Base-by-base conservation (phyloP, 1,140 invertebrate species). In the Bactericera cockerelli region DNA sequence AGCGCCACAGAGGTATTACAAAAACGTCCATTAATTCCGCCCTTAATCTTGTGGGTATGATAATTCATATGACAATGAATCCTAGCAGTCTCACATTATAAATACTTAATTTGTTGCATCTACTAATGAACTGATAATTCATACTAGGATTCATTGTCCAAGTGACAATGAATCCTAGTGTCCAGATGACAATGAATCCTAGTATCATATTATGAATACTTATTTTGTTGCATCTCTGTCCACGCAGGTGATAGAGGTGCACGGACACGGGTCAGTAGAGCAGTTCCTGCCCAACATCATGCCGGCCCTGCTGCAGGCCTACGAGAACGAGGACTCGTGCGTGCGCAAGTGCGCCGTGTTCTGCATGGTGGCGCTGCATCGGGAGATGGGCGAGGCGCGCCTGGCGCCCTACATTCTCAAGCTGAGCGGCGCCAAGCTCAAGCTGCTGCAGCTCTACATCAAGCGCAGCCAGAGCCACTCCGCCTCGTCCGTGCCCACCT, bases 341-440 rank as follows among this genome's bases (percentile, higher is more conserved):
- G 90, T 96, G 24, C 79, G 93, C 14, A 96, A 97, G 70, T 89
- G 89, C 61, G 86, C 90, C 8, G 90, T 96, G 1, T 95, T 97
- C 71, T 93, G 90, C 68, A 91, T 97, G 81, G 93, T 97, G 1
- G 87, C 89, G 26, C 81, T 95, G 59, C 87, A 95, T 63, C 79
- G 84, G 63, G 81, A 82, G 14, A 81, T 94, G 2, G 93, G 92
- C 1, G 88, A 94, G 65, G 83, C 85, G 19, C 74, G 78, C 22
- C 76, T 97, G 66, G 78, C 83, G 63, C 86, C 87, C 0, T 84
- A 92, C 68, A 74, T 94, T 25, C 76, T 77, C 22, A 77, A 79
- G 21, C 74, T 98, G 10, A 86, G 84, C 63, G 83, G 87, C 60
- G 91, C 89, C 71, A 96, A 95, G 76, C 74, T 84, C 49, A 86